Evolutionary conservation across 30 jellyfish, hydroid and myxozoan genomes (phyloP), one percentile per base, ranked within the genome.

Genomic region (Hydractinia echinata): DNA sequence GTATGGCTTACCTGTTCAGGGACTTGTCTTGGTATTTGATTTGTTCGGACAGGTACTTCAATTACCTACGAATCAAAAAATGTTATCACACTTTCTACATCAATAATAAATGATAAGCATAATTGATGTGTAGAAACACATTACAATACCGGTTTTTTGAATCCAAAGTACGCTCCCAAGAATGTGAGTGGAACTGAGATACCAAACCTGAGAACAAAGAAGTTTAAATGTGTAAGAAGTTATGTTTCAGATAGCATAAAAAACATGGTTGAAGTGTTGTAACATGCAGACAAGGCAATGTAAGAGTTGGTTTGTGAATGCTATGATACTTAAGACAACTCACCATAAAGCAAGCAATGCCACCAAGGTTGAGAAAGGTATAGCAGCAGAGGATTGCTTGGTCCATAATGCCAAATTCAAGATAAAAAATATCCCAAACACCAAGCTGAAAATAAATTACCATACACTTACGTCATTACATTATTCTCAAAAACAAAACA

Each of bases 101-200:
- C 44, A 30, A 30, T 30, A 30, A 0, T 30, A 30, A 30, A 30
- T 30, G 2, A 0, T 30, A 30, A 30, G 44, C 44, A 30, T 30
- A 30, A 30, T 30, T 30, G 44, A 30, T 0, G 44, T 30, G 44
- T 30, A 30, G 44, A 30, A 30, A 30, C 44, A 30, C 44, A 30
- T 30, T 30, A 30, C 44, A 30, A 78, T 55, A 92, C 98, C 87
- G 79, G 87, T 83, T 92, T 92, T 64, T 92, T 92, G 82, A 92
- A 92, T 9, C 98, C 98, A 14, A 92, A 89, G 73, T 92, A 92
- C 14, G 98, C 98, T 30, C 98, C 98, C 64, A 92, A 89, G 86
- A 92, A 92, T 14, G 98, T 92, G 55, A 92, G 71, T 50, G 98
- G 98, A 53, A 92, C 98, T 20, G 98, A 92, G 16, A 92, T 87